phyloP scores from a whole-genome alignment of 92 coral and sea anemone species.

The Isaurus tuberculatus region DNA sequence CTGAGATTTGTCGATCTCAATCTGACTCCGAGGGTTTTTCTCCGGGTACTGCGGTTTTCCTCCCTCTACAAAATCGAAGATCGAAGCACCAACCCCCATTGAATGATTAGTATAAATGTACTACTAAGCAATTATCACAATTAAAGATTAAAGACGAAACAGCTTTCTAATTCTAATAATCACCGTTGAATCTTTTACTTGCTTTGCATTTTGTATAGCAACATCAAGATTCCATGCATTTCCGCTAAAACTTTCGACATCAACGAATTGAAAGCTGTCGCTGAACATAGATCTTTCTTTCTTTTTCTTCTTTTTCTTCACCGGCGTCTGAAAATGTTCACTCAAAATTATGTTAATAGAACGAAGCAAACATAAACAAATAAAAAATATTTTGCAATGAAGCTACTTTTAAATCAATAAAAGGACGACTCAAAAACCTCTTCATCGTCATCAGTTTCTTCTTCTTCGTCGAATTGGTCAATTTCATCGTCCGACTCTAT shows the following conservation, averaged over 20 bases:
- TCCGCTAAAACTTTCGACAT: conserved; percentile 60
- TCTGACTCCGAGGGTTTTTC: too few species aligned
- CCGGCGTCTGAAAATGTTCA: conserved; percentile 48
- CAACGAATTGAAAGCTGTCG: conserved; percentile 82
- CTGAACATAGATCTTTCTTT: conserved; percentile 69
- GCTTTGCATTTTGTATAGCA: conserved; percentile 80
- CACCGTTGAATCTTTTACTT: conserved; percentile 69
- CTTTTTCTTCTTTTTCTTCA: conserved; percentile 66
- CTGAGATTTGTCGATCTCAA: too few species aligned
- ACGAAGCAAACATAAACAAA: too few species aligned
- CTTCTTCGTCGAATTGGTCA: conserved; percentile 79
- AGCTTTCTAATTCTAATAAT: not conserved
- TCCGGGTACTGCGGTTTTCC: too few species aligned
- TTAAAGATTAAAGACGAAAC: not conserved
- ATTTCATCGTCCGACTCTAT: conserved; percentile 97
- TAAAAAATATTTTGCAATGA: not conserved
- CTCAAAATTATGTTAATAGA: not conserved
- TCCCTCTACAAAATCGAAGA: not conserved
- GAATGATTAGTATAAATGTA: too few species aligned
- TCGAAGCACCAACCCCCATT: too few species aligned
- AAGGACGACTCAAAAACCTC: conserved; percentile 46
- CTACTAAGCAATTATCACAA: too few species aligned
- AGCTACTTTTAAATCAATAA: not conserved
- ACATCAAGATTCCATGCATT: conserved; percentile 88
- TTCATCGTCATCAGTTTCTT: conserved; percentile 84